A percentile compares a stretch with the other conserved stretches of the same genome.
Evolutionary conservation across 2,797 vertebrate species (phyloP).

Genomic region (Anolis apletophallus): DNA sequence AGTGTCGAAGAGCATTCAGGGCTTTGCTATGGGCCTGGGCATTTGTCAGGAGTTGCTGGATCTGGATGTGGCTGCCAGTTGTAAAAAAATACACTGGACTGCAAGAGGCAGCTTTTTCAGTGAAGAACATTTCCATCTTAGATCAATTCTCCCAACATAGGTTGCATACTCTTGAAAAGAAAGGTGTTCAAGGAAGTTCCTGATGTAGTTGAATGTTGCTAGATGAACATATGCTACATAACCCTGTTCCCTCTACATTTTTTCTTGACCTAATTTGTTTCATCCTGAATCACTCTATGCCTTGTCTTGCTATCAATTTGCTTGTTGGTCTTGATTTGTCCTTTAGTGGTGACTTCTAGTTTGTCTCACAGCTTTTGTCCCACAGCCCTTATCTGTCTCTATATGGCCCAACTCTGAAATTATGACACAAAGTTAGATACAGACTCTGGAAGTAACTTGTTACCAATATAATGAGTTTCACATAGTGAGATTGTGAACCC

Average conservation of each 20-base stretch:
- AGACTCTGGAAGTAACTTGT: too few species aligned
- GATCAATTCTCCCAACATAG: not conserved
- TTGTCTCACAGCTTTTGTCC: not conserved
- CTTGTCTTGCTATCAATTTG: not conserved
- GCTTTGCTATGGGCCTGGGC: not conserved
- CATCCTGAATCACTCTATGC: too few species aligned
- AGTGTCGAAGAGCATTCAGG: not conserved
- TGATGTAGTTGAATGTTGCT: not conserved
- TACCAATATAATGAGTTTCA: too few species aligned
- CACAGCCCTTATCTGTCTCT: not conserved
- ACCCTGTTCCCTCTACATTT: not conserved
- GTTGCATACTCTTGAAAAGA: not conserved
- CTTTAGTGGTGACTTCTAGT: not conserved
- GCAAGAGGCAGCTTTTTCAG: not conserved
- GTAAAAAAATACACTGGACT: not conserved
- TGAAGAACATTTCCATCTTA: not conserved
- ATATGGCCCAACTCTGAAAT: not conserved
- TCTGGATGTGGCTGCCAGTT: not conserved
- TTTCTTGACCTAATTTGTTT: too few species aligned
- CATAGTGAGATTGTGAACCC: too few species aligned
- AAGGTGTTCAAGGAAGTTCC: not conserved
- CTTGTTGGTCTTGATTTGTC: not conserved
- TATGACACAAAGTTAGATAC: not conserved
- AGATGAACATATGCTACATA: too few species aligned
- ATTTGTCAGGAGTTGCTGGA: not conserved